Conservation (phyloP, 1,140 invertebrate genomes). For the Megalopta genalis region DNA sequence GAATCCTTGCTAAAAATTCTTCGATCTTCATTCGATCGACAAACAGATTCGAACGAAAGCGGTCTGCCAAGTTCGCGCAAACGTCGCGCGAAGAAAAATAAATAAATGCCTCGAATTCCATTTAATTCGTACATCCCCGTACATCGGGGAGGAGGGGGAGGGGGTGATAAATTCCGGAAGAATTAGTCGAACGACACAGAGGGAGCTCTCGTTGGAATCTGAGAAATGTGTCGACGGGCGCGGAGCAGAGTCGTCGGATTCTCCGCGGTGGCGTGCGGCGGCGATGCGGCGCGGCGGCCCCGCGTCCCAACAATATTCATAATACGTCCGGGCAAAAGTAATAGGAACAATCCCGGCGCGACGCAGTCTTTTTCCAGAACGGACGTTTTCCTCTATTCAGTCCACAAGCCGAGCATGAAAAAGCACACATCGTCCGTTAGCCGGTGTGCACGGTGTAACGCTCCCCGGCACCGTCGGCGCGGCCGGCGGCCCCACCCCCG, state of each 20-base stretch:
- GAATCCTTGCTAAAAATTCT: not conserved
- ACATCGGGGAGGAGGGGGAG: too few relatives aligned
- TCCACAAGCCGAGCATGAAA: slow-evolving; percentile 51
- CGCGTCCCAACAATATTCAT: slow-evolving; percentile 9
- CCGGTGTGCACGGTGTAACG: slow-evolving; percentile 35
- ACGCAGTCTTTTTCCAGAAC: slow-evolving; percentile 40
- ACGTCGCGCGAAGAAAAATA: too few relatives aligned
- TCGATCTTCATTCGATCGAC: too few relatives aligned
- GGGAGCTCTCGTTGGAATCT: too few relatives aligned
- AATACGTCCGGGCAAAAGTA: slow-evolving; percentile 16
- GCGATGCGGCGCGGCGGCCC: not conserved
- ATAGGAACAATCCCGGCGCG: slow-evolving; percentile 38
- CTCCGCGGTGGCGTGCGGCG: slow-evolving; percentile 17
- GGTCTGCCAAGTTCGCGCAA: too few relatives aligned
- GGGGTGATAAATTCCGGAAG: too few relatives aligned
- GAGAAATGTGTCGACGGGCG: too few relatives aligned
- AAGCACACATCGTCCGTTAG: slow-evolving; percentile 45
- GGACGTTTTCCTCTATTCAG: slow-evolving; percentile 56
- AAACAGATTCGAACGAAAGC: too few relatives aligned
- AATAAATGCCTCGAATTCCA: too few relatives aligned
- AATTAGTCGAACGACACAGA: too few relatives aligned
- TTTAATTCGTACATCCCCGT: too few relatives aligned
- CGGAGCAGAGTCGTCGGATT: not conserved
- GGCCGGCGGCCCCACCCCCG: not conserved
- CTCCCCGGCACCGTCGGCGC: not conserved